Conservation (phyloP, 2,113 vertebrate genomes). For the Apteryx owenii region DNA sequence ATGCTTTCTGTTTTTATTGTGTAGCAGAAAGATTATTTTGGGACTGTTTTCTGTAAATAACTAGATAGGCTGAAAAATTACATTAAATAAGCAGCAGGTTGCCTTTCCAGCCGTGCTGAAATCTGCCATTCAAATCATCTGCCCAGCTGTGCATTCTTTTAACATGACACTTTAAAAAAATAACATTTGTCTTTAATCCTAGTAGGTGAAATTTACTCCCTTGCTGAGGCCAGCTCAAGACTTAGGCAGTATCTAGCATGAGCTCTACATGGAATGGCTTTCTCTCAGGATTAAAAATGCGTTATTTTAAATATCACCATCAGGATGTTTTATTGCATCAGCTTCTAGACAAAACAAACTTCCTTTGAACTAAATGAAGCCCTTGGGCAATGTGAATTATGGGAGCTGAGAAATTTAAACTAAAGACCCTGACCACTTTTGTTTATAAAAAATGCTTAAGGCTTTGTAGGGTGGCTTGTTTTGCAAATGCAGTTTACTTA, state of each 20-base stretch:
- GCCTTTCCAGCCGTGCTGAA: constrained; percentile 23
- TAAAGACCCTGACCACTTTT: constrained; percentile 38
- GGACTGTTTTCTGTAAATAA: background rate
- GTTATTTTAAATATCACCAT: constrained; percentile 50
- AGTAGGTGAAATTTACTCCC: constrained; percentile 2
- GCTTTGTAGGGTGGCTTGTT: constrained; percentile 41
- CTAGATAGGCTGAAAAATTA: background rate
- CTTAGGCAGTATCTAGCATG: background rate
- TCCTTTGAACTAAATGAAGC: constrained; percentile 64
- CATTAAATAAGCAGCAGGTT: constrained; percentile 29
- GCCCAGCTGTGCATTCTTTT: constrained; percentile 53
- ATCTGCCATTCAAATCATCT: constrained; percentile 53
- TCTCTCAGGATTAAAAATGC: constrained; percentile 43
- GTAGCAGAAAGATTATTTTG: background rate
- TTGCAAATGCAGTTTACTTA: constrained; percentile 45
- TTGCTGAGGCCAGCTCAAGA: constrained; percentile 18
- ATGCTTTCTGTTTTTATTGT: background rate
- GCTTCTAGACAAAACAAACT: constrained; percentile 57
- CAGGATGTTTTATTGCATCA: constrained; percentile 56
- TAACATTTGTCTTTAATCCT: constrained; percentile 31
- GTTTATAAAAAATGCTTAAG: constrained; percentile 54
- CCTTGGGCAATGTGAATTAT: constrained; percentile 45
- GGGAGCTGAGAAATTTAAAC: constrained; percentile 41
- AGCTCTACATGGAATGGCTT: background rate
- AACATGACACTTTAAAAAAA: background rate